Evolutionary conservation across 1,140 invertebrate species (phyloP), one percentile per base, ranked within the genome.

Genomic region (Pogonognathellus flavescens): DNA sequence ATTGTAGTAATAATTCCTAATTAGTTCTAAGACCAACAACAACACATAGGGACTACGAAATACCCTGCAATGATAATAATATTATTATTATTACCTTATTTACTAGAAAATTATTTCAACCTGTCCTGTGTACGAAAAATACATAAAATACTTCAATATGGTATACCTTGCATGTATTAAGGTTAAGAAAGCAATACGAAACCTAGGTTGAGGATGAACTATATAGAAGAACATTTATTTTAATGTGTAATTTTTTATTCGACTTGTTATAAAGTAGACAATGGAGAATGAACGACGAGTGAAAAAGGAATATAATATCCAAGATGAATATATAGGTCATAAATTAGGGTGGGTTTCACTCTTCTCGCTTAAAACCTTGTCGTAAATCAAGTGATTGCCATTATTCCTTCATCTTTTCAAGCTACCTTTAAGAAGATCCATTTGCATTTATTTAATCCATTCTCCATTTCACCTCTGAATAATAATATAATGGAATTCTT

Each of bases 231-330:
- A 87, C 84, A 86, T 85, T 87, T 85, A 84, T 82, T 87, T 87
- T 86, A 87, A 87, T 87, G 87, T 84, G 66, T 72, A 82, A 57
- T 72, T 85, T 87, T 87, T 87, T 86, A 86, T 87, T 85, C 59
- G 41, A 16, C 84, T 84, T 87, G 82, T 85, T 84, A 86, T 87
- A 82, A 87, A 84, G 50, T 60, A 82, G 53, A 82, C 31, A 62
- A 82, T 82, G 59, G 76, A 70, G 76, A 70, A 8, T 13, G 57
- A 62, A n/a, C n/a, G n/a, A n/a, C n/a, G 57, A 55, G 41, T 4
- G 82, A 83, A 57, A 31, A 81, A 50, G 80, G 50, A 41, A 81
- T 55, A 49, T 41, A 41, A 41, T 41, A 41, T 41, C 31, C 31
- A 41, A 41, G 80, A 70, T 59, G 86, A 31, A 85, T 85, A 87